phyloP scores from a whole-genome alignment of 1,140 invertebrate genomes.

The Caerostris extrusa region DNA sequence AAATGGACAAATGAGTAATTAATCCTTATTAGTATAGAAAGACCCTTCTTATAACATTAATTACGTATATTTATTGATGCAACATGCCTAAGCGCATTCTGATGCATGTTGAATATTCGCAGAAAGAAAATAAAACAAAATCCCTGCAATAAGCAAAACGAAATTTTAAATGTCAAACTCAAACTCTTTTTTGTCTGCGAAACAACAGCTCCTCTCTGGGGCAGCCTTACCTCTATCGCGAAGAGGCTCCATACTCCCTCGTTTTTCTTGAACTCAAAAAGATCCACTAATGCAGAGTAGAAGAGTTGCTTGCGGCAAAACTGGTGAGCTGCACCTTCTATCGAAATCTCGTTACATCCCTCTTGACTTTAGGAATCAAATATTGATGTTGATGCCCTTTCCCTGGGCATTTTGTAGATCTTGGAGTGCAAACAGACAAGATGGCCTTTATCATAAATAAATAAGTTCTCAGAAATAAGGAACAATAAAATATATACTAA shows the following conservation, averaged over 20 bases:
- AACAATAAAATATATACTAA: conserved; percentile 41
- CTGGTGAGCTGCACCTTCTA: conserved; percentile 42
- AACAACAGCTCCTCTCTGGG: background rate
- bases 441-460: conserved; percentile 62
- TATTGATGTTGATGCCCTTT: conserved; percentile 63
- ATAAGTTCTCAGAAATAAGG: conserved; percentile 57
- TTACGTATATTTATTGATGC: no score
- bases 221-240: background rate
- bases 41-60: no score
- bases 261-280: conserved; percentile 33
- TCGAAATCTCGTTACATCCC: conserved; percentile 51
- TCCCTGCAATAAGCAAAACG: no score
- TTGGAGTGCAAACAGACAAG: conserved; percentile 53
- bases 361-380: conserved; percentile 62
- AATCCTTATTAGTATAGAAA: no score
- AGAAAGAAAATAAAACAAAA: no score
- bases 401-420: conserved; percentile 64
- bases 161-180: conserved; percentile 1
- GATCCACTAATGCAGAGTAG: conserved; percentile 51
- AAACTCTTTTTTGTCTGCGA: background rate
- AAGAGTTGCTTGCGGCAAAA: conserved; percentile 54
- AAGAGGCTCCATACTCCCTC: background rate
- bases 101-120: no score
- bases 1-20: no score
- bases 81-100: no score